Base-by-base conservation (phyloP, 1,140 invertebrate species). In the Neodiprion virginianus region DNA sequence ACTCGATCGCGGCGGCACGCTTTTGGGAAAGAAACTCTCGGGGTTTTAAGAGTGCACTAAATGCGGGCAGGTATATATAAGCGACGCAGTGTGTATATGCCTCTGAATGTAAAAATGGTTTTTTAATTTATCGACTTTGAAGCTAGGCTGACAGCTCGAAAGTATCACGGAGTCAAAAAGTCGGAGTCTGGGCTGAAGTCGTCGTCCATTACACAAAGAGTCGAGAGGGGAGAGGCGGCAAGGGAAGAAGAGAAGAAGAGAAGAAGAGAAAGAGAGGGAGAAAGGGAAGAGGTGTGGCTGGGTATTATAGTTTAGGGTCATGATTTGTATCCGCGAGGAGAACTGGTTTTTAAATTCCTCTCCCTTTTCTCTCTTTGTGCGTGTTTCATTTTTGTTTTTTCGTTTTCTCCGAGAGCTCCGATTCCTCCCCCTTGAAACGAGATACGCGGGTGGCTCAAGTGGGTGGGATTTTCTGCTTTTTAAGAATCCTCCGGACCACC, bases 101-200 rank as follows among this genome's bases (percentile, higher is more conserved):
- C 53, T 8, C 11, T 17, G 11, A 17, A 61, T 61, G 53, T 61
- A 61, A 61, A 61, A 61, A 61, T 61, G 53, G 4, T 61, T 61
- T 61, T 61, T 61, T 61, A 61, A 61, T 61, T 61, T 61, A 61
- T 61, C 53, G 53, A 61, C 53, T 61, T 17, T 17, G n/a, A 61
- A 61, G 11, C 53, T 17, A 12, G n/a, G n/a, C 53, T 61, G 53
- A 61, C 53, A 61, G 53, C 53, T 17, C 53, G 11, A 4, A 40
- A 40, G 28, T 40, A 40, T 40, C 28, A 40, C 28, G 28, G 28
- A 40, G 28, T 40, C 28, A 40, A 40, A 40, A 40, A 40, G 28
- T 5, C 28, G 28, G 28, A 40, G 28, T 40, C 28, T 40, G 4
- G 28, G 28, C 28, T 40, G 28, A 8, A 17, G 53, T 17, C 53